phyloP scores from a whole-genome alignment of 2,113 vertebrate species.

The Sclerurus mexicanus region DNA sequence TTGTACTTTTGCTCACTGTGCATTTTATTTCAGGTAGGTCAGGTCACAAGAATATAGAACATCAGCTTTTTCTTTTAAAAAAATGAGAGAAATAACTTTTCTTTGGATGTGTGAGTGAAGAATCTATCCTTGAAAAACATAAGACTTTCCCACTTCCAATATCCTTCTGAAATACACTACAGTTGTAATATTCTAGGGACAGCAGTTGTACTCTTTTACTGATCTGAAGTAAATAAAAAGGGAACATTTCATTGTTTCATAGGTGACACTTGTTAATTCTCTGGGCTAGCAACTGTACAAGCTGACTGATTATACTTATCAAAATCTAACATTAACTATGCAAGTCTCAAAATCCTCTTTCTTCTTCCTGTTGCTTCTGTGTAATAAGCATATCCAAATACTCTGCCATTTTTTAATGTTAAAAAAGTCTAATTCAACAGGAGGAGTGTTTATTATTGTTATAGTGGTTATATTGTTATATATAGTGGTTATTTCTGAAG shows the following conservation, averaged over 20 bases:
- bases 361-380: not conserved
- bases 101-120: not conserved
- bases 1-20: not conserved
- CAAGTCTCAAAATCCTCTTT: not conserved
- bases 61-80: not conserved
- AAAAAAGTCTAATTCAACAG: not conserved
- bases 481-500: not conserved
- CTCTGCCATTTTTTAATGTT: not conserved
- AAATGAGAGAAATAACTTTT: not conserved
- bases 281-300: not conserved
- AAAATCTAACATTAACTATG: not conserved
- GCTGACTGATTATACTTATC: not conserved
- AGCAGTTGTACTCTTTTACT: not conserved
- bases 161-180: not conserved
- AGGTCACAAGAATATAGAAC: not conserved
- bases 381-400: not conserved
- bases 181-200: not conserved
- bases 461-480: too few relatives aligned
- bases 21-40: not conserved
- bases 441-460: not conserved
- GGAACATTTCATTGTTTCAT: not conserved
- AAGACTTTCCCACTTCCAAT: not conserved
- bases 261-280: not conserved
- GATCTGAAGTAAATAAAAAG: not conserved
- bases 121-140: not conserved